These are phyloP conservation scores for Ellobium chinense DNA, from an alignment of 2,888 invertebrate species.

Conservation along the genomic window DNA sequence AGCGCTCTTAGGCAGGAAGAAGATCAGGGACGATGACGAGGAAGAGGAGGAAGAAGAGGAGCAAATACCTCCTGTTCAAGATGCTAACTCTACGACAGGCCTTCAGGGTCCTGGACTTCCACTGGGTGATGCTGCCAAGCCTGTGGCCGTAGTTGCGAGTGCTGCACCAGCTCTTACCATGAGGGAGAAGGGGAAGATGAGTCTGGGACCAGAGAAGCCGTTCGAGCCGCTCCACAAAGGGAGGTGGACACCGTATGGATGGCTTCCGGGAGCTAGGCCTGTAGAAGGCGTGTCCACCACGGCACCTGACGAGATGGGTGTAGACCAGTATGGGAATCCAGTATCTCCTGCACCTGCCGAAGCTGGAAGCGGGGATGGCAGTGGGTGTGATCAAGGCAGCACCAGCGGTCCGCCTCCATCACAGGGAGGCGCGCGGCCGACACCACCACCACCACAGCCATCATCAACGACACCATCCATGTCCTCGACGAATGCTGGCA, in stretches of 20 bases:
- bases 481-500: not conserved
- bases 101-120: not conserved
- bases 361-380: no score
- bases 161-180: not conserved
- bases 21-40: constrained; percentile 21
- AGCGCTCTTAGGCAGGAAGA: constrained; percentile 9
- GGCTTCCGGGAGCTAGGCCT: constrained; percentile 13
- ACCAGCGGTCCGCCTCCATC: not conserved
- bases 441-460: not conserved
- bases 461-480: not conserved
- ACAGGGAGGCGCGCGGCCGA: not conserved
- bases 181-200: constrained; percentile 23
- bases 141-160: not conserved
- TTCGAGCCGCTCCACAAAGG: constrained; percentile 23
- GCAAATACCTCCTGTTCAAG: not conserved
- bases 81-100: not conserved
- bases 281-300: constrained; percentile 21
- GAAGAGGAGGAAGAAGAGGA: constrained; percentile 28
- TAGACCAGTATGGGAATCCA: constrained; percentile 8
- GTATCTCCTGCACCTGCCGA: not conserved
- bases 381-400: not conserved
- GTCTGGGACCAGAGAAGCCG: constrained; percentile 7
- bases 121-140: not conserved
- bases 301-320: not conserved
- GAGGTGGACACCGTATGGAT: constrained; percentile 7